These are phyloP conservation scores for Malurus splendens DNA, from an alignment of 2,797 vertebrate species.

Conservation along the genomic window DNA sequence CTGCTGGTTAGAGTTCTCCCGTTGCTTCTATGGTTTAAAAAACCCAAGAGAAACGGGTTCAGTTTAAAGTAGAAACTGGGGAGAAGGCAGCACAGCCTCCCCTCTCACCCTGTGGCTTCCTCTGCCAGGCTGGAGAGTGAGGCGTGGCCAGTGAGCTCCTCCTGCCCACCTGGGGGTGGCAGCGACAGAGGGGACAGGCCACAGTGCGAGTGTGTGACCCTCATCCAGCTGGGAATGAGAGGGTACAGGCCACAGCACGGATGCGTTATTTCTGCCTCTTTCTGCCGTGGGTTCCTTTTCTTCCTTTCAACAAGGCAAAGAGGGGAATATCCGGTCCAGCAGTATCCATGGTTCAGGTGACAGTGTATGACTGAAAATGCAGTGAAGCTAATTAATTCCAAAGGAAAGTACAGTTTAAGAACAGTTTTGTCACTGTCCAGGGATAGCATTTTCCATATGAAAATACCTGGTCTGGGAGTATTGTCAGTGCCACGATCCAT, in stretches of 20 bases:
- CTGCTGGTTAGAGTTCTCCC: not conserved
- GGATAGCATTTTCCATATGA: not conserved
- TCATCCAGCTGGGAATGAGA: not conserved
- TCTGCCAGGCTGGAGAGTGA: not conserved
- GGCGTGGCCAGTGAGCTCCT: not conserved
- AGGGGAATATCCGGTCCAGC: not conserved
- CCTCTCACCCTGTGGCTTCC: not conserved
- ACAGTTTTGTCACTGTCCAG: not conserved
- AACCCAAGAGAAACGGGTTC: not conserved
- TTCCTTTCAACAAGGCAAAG: not conserved
- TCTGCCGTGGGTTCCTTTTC: not conserved
- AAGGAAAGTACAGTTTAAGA: not conserved
- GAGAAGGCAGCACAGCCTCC: not conserved
- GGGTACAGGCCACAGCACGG: not conserved
- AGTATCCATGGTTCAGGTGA: not conserved
- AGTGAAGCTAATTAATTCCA: not conserved
- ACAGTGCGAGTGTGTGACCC: not conserved
- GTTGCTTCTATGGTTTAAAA: not conserved
- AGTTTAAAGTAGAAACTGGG: not conserved
- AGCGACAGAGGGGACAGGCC: not conserved
- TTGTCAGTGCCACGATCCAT: accelerated
- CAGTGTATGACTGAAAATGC: not conserved
- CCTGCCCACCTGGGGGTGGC: not conserved
- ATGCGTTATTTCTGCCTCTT: not conserved
- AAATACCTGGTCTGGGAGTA: not conserved